Evolutionary conservation across 2,888 invertebrate genomes (phyloP), one percentile per base, ranked within the genome.

Genomic region (Tetranychus piercei): DNA sequence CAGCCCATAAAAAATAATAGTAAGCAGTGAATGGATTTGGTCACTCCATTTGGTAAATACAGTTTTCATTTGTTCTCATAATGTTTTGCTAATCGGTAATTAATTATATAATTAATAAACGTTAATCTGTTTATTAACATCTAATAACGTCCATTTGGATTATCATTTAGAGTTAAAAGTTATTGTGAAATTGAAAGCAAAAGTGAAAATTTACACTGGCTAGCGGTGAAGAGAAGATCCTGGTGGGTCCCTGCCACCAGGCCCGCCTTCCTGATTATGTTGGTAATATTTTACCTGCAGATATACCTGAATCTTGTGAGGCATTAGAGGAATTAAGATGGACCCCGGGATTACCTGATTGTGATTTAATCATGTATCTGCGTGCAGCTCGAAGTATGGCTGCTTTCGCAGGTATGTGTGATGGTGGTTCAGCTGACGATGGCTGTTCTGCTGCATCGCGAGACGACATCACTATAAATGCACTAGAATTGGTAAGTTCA

Each of bases 341-440:
- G 96, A 87, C 91, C 83, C 95, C 96, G 77, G 91, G 91, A 80
- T 90, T 94, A 85, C 88, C 92, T 79, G 96, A 96, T 85, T 90
- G 92, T 80, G 95, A 96, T 86, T 88, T 96, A 83, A 88, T 95
- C 82, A 95, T 96, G 94, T 96, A 93, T 86, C 88, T 96, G 83
- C 87, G 95, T 81, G 96, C 95, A 80, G 95, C 94, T 79, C 88
- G 84, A 80, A 94, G 94, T 77, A 94, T 97, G 91, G 95, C 96
- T 82, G 95, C 95, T 76, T 96, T 96, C 85, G 95, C 95, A 78
- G 94, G 95, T 80, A 94, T 96, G 94, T 95, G 95, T 87, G 94
- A 95, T 86, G 94, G 94, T 78, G 95, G 95, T 76, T 92, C 92
- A 79, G 91, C 94, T 74, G 95, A 95, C 84, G 95, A 96, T 84